phyloP scores from a whole-genome alignment of 1,140 invertebrate genomes.

The Chelonus insularis region DNA sequence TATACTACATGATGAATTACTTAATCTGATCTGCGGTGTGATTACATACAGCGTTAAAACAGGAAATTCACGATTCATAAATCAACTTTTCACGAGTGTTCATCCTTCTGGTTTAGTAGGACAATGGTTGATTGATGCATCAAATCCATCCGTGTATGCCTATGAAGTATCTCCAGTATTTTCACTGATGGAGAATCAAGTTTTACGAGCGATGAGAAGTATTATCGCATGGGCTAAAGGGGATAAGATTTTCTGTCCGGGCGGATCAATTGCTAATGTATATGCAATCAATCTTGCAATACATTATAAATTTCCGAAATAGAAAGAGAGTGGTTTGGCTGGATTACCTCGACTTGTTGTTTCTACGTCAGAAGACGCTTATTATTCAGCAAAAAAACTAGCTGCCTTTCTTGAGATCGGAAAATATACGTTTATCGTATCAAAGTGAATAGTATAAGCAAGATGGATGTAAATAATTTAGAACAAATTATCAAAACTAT shows the following conservation, averaged over 20 bases:
- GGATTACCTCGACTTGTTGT: slow-evolving; percentile 70
- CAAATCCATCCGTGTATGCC: slow-evolving; percentile 88
- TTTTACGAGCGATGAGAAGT: slow-evolving; percentile 79
- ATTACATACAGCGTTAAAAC: slow-evolving; percentile 85
- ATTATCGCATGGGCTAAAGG: slow-evolving; percentile 84
- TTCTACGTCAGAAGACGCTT: slow-evolving; percentile 87
- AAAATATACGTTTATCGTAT: slow-evolving; percentile 73
- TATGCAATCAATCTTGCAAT: slow-evolving; percentile 92
- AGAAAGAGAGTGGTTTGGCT: slow-evolving; percentile 71
- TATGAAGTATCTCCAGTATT: slow-evolving; percentile 91
- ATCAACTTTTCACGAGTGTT: slow-evolving; percentile 83
- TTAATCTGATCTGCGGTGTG: slow-evolving; percentile 68
- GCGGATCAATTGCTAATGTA: slow-evolving; percentile 93
- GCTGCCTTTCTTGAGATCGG: slow-evolving; percentile 80
- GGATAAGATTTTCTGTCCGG: slow-evolving; percentile 91
- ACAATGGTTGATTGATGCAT: slow-evolving; percentile 82
- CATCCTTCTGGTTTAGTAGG: slow-evolving; percentile 84
- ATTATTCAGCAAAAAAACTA: slow-evolving; percentile 91
- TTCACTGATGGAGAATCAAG: slow-evolving; percentile 82
- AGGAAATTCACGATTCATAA: slow-evolving; percentile 84
- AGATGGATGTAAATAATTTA: slow-evolving; percentile 77
- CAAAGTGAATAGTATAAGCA: slow-evolving; percentile 72
- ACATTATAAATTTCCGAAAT: slow-evolving; percentile 61
- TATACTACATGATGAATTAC: slow-evolving; percentile 68
- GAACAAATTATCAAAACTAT: slow-evolving; percentile 72